Percentiles rank a stretch among this genome's conserved stretches.
phyloP scores from a whole-genome alignment of 2,888 invertebrate genomes.

The Charanyca ferruginea region DNA sequence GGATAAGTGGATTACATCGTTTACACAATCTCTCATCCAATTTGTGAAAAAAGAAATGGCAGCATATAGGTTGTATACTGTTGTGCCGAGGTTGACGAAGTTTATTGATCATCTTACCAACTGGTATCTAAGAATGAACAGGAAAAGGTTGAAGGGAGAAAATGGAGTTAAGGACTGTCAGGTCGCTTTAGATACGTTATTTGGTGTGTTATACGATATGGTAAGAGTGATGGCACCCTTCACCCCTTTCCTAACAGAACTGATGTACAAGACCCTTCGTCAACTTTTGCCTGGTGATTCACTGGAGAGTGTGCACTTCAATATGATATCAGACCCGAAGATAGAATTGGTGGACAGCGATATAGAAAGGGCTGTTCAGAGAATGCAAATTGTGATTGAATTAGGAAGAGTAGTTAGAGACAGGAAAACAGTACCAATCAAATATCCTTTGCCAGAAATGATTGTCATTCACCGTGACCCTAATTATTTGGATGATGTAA shows the following conservation, averaged over 20 bases:
- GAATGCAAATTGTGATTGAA: conserved; percentile 99
- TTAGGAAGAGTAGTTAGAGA: conserved; percentile 98
- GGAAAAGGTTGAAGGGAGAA: conserved; percentile 98
- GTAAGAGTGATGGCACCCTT: conserved; percentile 99
- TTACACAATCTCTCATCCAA: conserved; percentile 97
- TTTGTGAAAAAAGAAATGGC: conserved; percentile 98
- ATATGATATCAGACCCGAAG: conserved; percentile 96
- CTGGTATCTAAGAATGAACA: conserved; percentile 99
- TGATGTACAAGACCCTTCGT: conserved; percentile 97
- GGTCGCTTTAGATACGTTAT: conserved; percentile 96
- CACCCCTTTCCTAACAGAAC: conserved; percentile 98
- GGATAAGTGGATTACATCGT: conserved; percentile 99
- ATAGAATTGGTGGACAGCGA: conserved; percentile 94
- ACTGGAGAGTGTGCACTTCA: conserved; percentile 96
- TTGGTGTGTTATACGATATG: conserved; percentile 96
- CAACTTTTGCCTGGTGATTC: conserved; percentile 91
- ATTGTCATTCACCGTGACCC: conserved; percentile 97
- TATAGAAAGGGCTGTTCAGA: conserved; percentile 97
- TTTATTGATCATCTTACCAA: conserved; percentile 99
- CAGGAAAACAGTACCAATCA: conserved; percentile 97
- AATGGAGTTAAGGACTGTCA: conserved; percentile 95
- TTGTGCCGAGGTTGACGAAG: conserved; percentile 97
- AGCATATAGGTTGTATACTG: conserved; percentile 98
- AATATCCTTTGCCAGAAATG: conserved; percentile 98
- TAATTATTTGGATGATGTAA: conserved; percentile 94